phyloP scores from a whole-genome alignment of 2,797 vertebrate species.

The Silurus lanzhouensis region DNA sequence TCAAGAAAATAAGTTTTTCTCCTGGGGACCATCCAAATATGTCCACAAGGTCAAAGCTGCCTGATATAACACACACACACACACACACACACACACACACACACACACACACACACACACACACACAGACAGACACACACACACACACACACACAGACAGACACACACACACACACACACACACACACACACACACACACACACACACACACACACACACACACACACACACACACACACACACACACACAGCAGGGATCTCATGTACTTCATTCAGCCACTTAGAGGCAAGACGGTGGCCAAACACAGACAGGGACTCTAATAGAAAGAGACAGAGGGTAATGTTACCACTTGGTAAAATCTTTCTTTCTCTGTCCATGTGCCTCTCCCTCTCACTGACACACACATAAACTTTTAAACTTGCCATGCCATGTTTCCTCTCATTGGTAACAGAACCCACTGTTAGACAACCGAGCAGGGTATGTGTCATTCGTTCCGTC shows the following conservation, averaged over 20 bases:
- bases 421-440: constrained; percentile 56
- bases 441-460: constrained; percentile 67
- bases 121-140: neutral
- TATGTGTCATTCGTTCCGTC: constrained; percentile 69
- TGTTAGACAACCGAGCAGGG: constrained; percentile 60
- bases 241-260: neutral
- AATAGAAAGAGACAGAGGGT: constrained; percentile 43
- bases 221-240: constrained; percentile 11
- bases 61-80: neutral
- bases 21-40: neutral
- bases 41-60: neutral
- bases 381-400: constrained; percentile 4
- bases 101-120: constrained; percentile 20
- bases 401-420: constrained; percentile 36
- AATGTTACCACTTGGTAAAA: constrained; percentile 39
- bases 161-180: too few relatives aligned
- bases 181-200: too few relatives aligned
- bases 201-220: neutral
- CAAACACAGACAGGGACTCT: constrained; percentile 32
- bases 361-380: constrained; percentile 21
- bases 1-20: neutral
- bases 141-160: constrained; percentile 8
- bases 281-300: constrained; percentile 28
- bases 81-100: constrained; percentile 1
- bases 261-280: constrained; percentile 16